phyloP scores from a whole-genome alignment of 2,113 vertebrate genomes.

The Panthera leo region DNA sequence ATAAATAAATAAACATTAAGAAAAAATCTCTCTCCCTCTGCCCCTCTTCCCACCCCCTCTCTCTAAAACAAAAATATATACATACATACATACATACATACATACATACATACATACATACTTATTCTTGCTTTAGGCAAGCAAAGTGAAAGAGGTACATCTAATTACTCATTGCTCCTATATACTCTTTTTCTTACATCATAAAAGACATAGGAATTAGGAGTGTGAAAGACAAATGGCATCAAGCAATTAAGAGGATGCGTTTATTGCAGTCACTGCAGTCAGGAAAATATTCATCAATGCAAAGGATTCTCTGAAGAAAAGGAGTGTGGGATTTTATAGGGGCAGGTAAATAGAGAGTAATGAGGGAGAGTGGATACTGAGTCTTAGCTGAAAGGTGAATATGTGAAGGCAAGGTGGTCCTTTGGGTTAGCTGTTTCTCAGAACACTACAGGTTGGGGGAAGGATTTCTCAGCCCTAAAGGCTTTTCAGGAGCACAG shows the following conservation, averaged over 20 bases:
- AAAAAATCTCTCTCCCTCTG: no score
- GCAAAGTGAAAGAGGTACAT: not conserved
- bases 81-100: not conserved
- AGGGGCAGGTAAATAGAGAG: not conserved
- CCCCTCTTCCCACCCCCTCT: no score
- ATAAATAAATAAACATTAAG: no score
- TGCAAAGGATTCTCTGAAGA: not conserved
- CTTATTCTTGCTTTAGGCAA: not conserved
- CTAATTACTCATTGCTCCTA: not conserved
- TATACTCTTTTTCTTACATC: not conserved
- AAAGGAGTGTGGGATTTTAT: not conserved
- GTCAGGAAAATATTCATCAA: not conserved
- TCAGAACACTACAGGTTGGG: not conserved
- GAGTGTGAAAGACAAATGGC: not conserved
- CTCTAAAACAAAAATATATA: not conserved
- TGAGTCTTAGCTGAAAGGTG: not conserved
- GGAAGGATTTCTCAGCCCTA: not conserved
- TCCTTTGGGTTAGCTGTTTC: not conserved
- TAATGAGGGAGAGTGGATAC: no score
- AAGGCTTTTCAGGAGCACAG: not conserved
- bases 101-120: not conserved
- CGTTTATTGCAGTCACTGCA: not conserved
- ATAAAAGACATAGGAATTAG: not conserved
- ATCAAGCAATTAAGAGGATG: not conserved
- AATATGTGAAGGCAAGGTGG: not conserved